Base-by-base conservation (phyloP, 2,888 invertebrate species). In the Gymnoscelis rufifasciata region DNA sequence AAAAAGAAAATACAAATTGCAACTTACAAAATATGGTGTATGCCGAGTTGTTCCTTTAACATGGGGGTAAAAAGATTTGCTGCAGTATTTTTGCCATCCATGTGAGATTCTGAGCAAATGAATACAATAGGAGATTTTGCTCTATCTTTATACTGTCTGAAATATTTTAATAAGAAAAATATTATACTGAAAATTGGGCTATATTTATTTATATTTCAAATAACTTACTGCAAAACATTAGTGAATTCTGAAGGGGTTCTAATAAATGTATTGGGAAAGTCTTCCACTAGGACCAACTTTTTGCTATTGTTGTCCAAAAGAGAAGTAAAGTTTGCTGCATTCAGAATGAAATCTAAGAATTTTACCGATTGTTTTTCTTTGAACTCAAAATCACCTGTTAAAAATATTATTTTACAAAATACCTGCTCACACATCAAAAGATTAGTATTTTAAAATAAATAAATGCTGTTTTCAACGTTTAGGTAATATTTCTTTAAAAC, bases 201-300 rank as follows among this genome's bases (percentile, higher is more conserved):
- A n/a, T n/a, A n/a, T n/a, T n/a, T n/a, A n/a, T n/a, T n/a, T n/a
- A n/a, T n/a, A n/a, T n/a, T n/a, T n/a, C n/a, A n/a, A n/a, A n/a
- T n/a, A n/a, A n/a, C 90, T 86, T 83, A 94, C 95, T 92, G 90
- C 41, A 96, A 75, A 44, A 95, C 80, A 43, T 90, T 86, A 56
- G 89, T 86, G 69, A 95, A 94, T 61, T 91, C 88, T 44, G 89
- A 74, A 12, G 93, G 89, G 62, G 93, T 91, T 62, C 90, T 90
- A 19, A 93, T 67, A 63, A 95, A 92, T 6, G 90, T 89, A 77
- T 96, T 95, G 7, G 96, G 97, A 74, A 95, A 93, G 71, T 97
- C 97, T 79, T 95, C 94, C 1, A 95, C 91, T 1, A 95, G 67
- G 13, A 94, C 84, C 3, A 95, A 57, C 56, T 92, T 91, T 54